phyloP scores from a whole-genome alignment of 2,888 invertebrate species.

The Dynastes grantii region DNA sequence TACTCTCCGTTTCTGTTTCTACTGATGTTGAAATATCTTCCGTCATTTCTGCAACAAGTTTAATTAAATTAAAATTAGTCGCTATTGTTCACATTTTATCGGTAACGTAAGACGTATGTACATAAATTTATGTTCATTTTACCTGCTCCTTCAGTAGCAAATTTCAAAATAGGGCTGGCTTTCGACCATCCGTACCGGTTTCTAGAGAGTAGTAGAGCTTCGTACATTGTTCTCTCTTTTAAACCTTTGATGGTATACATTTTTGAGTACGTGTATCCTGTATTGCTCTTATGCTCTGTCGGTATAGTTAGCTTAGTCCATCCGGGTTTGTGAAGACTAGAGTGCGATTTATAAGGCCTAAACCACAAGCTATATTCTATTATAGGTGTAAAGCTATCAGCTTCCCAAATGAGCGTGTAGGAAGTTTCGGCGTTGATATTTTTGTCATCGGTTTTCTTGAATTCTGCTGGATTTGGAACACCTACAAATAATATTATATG shows the following conservation, averaged over 20 bases:
- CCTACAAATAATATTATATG: constrained; percentile 68
- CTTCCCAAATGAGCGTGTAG: constrained; percentile 87
- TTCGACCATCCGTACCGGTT: constrained; percentile 91
- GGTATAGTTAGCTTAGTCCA: constrained; percentile 83
- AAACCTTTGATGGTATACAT: constrained; percentile 84
- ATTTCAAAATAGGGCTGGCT: constrained; percentile 81
- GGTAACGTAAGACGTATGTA: too few species aligned
- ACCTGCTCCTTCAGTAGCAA: constrained; percentile 85
- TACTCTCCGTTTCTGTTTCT: constrained; percentile 61
- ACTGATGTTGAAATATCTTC: constrained; percentile 66
- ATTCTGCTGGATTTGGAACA: constrained; percentile 79
- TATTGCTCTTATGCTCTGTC: constrained; percentile 75
- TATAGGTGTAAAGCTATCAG: constrained; percentile 86
- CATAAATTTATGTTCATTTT: constrained; percentile 57
- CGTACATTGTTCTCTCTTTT: constrained; percentile 82
- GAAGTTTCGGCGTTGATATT: constrained; percentile 72
- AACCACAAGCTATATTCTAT: constrained; percentile 81
- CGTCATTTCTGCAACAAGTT: constrained; percentile 58
- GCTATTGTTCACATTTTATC: too few species aligned
- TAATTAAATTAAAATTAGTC: constrained; percentile 26
- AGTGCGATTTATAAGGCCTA: constrained; percentile 72
- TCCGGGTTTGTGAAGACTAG: constrained; percentile 71
- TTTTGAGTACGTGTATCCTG: constrained; percentile 84
- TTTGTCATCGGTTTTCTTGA: constrained; percentile 74
- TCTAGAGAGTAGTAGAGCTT: constrained; percentile 84